These are phyloP conservation scores for Alcedo atthis DNA, from an alignment of 2,797 vertebrate genomes.

Conservation along the genomic window DNA sequence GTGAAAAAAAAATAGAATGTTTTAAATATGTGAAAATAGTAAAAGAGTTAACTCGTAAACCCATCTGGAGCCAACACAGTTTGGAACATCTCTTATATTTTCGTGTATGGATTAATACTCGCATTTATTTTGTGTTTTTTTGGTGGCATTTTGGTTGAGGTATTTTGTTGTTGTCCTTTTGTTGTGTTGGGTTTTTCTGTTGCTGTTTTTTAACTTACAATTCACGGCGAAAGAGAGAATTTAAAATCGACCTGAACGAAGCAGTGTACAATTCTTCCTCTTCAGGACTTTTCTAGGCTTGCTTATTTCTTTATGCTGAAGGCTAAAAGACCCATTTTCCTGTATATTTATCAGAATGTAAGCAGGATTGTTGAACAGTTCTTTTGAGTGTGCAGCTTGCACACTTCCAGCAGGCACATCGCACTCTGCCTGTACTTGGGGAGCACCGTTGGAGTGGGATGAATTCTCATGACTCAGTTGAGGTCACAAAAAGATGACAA, in stretches of 20 bases:
- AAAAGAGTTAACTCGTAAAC: slow-evolving; percentile 51
- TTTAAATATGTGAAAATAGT: slow-evolving; percentile 61
- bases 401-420: not conserved
- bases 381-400: not conserved
- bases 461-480: not conserved
- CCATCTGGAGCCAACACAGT: slow-evolving; percentile 49
- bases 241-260: not conserved
- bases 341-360: slow-evolving; percentile 21
- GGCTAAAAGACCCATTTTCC: slow-evolving; percentile 11
- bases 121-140: slow-evolving; percentile 21
- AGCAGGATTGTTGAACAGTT: slow-evolving; percentile 37
- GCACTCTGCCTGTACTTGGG: not conserved
- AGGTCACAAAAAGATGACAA: not conserved
- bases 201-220: not conserved
- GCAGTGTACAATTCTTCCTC: not conserved
- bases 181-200: not conserved
- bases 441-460: not conserved
- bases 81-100: slow-evolving; percentile 51
- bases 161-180: not conserved
- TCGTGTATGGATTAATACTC: slow-evolving; percentile 43
- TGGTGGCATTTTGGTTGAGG: not conserved
- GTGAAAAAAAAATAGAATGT: slow-evolving; percentile 42
- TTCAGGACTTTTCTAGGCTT: not conserved
- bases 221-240: not conserved
- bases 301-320: not conserved